Percentiles rank a stretch among this genome's conserved stretches.
phyloP scores from a whole-genome alignment of 2,113 vertebrate genomes.

The Stigmatopora argus region DNA sequence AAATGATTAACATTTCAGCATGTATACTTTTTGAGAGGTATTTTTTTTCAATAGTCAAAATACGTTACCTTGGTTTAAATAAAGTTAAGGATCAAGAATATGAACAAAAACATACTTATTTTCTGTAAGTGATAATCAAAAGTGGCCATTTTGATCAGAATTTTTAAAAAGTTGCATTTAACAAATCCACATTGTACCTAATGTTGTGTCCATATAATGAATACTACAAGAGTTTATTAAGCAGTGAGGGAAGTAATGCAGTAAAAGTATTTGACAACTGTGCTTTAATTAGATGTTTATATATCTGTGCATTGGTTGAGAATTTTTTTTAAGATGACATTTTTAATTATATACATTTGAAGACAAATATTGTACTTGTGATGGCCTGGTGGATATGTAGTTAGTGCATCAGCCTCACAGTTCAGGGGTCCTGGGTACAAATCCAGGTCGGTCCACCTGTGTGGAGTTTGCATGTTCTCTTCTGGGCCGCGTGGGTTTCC shows the following conservation, averaged over 20 bases:
- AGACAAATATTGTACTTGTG: not conserved
- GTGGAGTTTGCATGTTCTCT: too few relatives aligned
- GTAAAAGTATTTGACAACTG: too few relatives aligned
- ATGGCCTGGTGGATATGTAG: too few relatives aligned
- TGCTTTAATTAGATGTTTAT: not conserved
- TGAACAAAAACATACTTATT: not conserved
- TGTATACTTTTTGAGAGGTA: not conserved
- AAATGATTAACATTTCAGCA: not conserved
- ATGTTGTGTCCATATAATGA: not conserved
- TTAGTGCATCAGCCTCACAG: too few relatives aligned
- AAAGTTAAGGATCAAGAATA: not conserved
- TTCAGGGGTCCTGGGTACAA: too few relatives aligned
- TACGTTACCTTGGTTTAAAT: not conserved
- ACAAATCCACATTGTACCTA: not conserved
- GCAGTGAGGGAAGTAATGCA: not conserved
- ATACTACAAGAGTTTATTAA: not conserved
- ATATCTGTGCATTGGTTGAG: not conserved
- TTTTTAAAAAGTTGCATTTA: not conserved
- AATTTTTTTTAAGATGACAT: not conserved
- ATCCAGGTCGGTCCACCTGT: too few relatives aligned
- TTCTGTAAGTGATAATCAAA: not conserved
- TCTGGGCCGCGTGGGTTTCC: too few relatives aligned
- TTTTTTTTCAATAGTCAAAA: not conserved
- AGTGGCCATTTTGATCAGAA: not conserved
- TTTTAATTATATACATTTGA: not conserved